Percentiles rank a stretch among this genome's conserved stretches.
Evolutionary conservation across 2,113 vertebrate species (phyloP).

Genomic region (Microcebus murinus): DNA sequence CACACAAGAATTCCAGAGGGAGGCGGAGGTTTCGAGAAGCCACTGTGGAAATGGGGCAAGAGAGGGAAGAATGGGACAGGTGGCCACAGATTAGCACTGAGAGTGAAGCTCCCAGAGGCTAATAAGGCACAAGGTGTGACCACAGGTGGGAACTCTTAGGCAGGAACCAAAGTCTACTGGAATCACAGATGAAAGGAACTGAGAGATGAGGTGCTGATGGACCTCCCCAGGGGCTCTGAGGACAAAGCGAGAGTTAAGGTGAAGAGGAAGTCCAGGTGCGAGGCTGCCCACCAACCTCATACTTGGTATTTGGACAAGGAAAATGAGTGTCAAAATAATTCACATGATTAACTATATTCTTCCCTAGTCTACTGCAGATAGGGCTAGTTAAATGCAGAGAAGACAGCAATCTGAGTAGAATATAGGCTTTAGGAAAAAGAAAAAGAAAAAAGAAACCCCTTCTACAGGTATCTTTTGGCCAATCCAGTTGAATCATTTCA

Average conservation of each 20-base stretch:
- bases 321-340: background rate
- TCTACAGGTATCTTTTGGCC: background rate
- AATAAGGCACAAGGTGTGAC: too few relatives aligned
- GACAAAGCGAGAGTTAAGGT: background rate
- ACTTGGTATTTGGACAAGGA: background rate
- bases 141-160: accelerated
- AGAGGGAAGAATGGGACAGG: background rate
- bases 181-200: background rate
- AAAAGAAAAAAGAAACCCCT: background rate
- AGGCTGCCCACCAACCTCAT: background rate
- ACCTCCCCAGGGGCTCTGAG: accelerated
- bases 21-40: background rate
- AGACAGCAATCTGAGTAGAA: background rate
- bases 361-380: background rate
- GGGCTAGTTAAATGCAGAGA: background rate
- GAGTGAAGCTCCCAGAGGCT: background rate
- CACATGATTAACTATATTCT: background rate
- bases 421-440: background rate
- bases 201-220: background rate
- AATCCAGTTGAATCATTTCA: background rate
- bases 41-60: background rate
- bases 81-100: accelerated
- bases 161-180: background rate
- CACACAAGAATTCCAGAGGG: background rate
- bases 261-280: background rate